A percentile compares a stretch with the other conserved stretches of the same genome.
Evolutionary conservation across 2,797 vertebrate genomes (phyloP).

Genomic region (Enteromius unitaeniatus): DNA sequence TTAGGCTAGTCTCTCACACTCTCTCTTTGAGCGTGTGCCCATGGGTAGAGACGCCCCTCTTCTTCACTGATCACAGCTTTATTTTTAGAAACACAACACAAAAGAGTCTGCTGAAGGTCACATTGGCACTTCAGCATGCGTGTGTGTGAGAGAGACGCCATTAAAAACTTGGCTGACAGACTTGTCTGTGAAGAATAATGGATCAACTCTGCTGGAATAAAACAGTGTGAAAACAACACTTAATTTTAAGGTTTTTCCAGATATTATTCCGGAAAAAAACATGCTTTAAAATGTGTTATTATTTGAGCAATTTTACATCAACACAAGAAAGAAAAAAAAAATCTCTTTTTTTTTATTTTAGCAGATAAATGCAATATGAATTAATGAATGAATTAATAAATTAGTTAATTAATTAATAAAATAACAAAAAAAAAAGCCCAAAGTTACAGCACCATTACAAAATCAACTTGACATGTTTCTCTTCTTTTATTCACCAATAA

Average conservation of each 20-base stretch:
- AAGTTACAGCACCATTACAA: not conserved
- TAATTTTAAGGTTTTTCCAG: not conserved
- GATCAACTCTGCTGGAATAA: constrained; percentile 18
- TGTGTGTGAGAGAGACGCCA: constrained; percentile 23
- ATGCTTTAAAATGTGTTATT: not conserved
- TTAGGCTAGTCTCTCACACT: constrained; percentile 77
- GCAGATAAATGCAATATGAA: not conserved
- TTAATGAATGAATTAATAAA: not conserved
- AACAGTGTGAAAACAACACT: constrained; percentile 14
- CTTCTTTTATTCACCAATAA: constrained; percentile 68
- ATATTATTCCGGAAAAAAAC: not conserved
- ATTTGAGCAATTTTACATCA: not conserved
- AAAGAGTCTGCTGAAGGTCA: constrained; percentile 83
- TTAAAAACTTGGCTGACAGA: constrained; percentile 41
- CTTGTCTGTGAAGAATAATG: constrained; percentile 28
- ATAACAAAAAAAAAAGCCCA: not conserved
- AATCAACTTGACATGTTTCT: no score
- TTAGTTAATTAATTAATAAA: not conserved
- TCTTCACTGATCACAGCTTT: constrained; percentile 74
- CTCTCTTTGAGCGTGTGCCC: constrained; percentile 69
- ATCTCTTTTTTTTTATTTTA: not conserved
- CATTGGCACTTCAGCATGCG: constrained; percentile 51
- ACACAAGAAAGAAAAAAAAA: not conserved
- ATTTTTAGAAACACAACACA: constrained; percentile 83
- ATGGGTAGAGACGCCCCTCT: constrained; percentile 67